phyloP scores from a whole-genome alignment of 2,113 vertebrate species.

The Baryphthengus martii region DNA sequence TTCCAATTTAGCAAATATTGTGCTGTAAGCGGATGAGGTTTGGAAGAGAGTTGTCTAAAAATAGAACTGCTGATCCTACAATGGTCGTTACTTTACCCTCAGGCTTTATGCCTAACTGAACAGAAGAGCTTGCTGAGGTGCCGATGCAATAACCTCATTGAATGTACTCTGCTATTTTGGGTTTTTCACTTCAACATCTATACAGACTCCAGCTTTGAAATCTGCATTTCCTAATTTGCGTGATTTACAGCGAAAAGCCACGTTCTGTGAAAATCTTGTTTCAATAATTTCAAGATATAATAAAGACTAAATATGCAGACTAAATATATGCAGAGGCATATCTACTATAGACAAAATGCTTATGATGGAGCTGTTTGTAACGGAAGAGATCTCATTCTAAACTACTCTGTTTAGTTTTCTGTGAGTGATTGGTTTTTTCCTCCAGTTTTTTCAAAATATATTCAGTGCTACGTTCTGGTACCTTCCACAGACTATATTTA shows the following conservation, averaged over 20 bases:
- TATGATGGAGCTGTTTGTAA: not conserved
- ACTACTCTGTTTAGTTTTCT: not conserved
- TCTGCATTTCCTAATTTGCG: not conserved
- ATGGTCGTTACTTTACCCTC: slow-evolving; percentile 26
- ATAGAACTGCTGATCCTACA: slow-evolving; percentile 61
- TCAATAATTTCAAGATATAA: not conserved
- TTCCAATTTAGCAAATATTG: slow-evolving; percentile 20
- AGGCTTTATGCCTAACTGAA: slow-evolving; percentile 49
- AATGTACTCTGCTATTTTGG: slow-evolving; percentile 23
- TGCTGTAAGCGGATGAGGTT: not conserved
- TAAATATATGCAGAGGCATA: not conserved
- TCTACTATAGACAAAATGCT: not conserved
- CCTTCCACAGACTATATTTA: slow-evolving; percentile 14
- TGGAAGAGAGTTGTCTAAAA: slow-evolving; percentile 47
- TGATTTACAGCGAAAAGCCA: not conserved
- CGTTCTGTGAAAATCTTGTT: not conserved
- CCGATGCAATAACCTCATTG: slow-evolving; percentile 22
- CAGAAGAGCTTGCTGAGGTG: slow-evolving; percentile 27
- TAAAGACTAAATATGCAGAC: not conserved
- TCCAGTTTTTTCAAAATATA: not conserved
- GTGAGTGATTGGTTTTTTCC: not conserved
- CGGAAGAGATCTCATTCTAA: not conserved
- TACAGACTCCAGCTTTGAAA: not conserved
- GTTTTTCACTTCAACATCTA: slow-evolving; percentile 21
- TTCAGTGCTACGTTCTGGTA: not conserved